Evolutionary conservation across 2,797 vertebrate genomes (phyloP), one percentile per base, ranked within the genome.

Genomic region (Scyliorhinus canicula): DNA sequence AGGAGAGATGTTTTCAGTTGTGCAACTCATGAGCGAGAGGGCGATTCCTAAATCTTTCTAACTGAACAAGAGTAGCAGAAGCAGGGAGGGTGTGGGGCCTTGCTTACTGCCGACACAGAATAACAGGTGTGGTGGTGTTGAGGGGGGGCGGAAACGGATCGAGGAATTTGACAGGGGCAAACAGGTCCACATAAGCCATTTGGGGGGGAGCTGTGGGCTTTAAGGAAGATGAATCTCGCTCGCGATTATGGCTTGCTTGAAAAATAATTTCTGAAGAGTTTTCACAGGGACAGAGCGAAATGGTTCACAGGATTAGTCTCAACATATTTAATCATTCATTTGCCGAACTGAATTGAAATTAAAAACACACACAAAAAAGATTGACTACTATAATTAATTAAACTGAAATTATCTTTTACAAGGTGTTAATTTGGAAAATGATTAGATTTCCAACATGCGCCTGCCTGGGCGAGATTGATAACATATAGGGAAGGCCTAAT

Each of bases 361-460:
- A 91, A 91, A 91, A 90, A 90, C 57, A 91, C 88, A 90, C 86
- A 63, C 88, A 91, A 40, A 91, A n/a, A 63, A 63, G 88, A 91
- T 91, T 91, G 88, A 91, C 88, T 91, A 63, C 88, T 91, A 91
- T 91, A 91, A 91, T 91, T 91, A 91, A 91, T 91, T 91, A 91
- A 91, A 63, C 57, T 63, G 57, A 91, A 91, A 91, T 91, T 91
- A 91, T 91, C 88, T 91, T 91, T 91, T 91, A 91, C 88, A 91
- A 91, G 88, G 88, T 91, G 88, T 91, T 91, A 91, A 91, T 91
- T 63, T 91, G 57, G 57, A 91, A 91, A 91, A 91, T 91, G 88
- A 91, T 91, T 91, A 63, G 88, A 91, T 91, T 91, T 63, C 57
- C 88, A 91, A 60, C 88, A 63, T 63, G 88, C 3, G 57, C 6